phyloP scores from a whole-genome alignment of 2,888 invertebrate species.

The Magallana nippona region DNA sequence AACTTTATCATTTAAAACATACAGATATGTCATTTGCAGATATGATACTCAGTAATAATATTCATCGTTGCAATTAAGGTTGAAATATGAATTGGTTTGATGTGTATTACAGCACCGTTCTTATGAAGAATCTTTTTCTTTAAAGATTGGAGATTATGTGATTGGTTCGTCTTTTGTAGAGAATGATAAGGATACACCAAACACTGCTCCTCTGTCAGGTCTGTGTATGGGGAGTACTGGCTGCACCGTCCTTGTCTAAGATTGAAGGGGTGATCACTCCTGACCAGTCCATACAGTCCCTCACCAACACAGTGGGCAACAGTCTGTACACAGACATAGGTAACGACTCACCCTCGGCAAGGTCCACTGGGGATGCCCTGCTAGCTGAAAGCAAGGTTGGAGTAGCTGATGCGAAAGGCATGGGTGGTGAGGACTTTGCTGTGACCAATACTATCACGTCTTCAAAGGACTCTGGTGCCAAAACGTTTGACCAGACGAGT shows the following conservation, averaged over 20 bases:
- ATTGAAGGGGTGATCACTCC: background rate
- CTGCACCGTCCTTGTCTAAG: conserved; percentile 7
- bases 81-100: no score
- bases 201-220: background rate
- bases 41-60: no score
- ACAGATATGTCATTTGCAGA: no score
- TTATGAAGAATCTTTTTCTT: no score
- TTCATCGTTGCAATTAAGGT: no score
- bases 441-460: conserved; percentile 9
- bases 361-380: background rate
- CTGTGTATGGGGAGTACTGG: background rate
- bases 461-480: background rate
- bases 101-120: no score
- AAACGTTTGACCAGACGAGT: conserved; percentile 4
- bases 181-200: background rate
- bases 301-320: background rate
- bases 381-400: background rate
- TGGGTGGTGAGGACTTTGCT: background rate
- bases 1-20: no score
- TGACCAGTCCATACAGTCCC: background rate
- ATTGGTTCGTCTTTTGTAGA: background rate
- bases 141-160: background rate
- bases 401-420: background rate
- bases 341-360: background rate
- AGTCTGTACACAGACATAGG: background rate